A percentile compares a stretch with the other conserved stretches of the same genome.
Evolutionary conservation across 2,888 invertebrate species (phyloP).

Genomic region (Andrena minutula): DNA sequence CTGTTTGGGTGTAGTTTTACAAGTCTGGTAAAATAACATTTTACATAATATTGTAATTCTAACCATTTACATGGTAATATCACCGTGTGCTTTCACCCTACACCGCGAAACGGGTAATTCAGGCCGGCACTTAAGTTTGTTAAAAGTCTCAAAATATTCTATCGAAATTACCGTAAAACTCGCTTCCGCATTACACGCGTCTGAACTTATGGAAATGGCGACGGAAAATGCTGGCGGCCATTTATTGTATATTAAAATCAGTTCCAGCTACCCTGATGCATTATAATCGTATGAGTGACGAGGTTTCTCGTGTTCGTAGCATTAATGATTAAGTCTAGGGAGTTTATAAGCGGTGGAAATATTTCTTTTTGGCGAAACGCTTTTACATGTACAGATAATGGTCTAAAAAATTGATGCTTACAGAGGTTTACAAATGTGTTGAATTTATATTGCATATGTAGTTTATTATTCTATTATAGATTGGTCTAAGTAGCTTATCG

Average conservation of each 20-base stretch:
- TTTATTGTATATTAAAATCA: slow-evolving; percentile 2
- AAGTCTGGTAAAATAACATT: slow-evolving; percentile 23
- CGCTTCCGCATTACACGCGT: slow-evolving; percentile 35
- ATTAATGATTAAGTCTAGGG: not conserved
- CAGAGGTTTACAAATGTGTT: not conserved
- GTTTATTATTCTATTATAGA: too few species aligned
- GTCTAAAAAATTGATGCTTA: not conserved
- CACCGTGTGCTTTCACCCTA: slow-evolving; percentile 11
- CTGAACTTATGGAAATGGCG: slow-evolving; percentile 7
- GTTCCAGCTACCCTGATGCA: not conserved
- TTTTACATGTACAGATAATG: not conserved
- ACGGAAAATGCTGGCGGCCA: not conserved
- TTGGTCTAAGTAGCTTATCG: too few species aligned
- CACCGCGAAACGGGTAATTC: slow-evolving; percentile 9
- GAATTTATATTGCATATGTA: too few species aligned
- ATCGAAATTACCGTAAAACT: slow-evolving; percentile 40
- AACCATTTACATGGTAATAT: slow-evolving; percentile 40
- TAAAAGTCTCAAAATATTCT: slow-evolving; percentile 39
- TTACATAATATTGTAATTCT: slow-evolving; percentile 43
- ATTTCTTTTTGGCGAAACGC: not conserved
- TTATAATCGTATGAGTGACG: slow-evolving; percentile 2
- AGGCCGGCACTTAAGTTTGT: slow-evolving; percentile 22
- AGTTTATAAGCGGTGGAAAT: not conserved
- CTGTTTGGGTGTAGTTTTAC: slow-evolving; percentile 11
- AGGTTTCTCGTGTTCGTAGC: too few species aligned